A percentile compares a stretch with the other conserved stretches of the same genome.
phyloP scores from a whole-genome alignment of 1,140 invertebrate species.

The Trichonephila clavipes region DNA sequence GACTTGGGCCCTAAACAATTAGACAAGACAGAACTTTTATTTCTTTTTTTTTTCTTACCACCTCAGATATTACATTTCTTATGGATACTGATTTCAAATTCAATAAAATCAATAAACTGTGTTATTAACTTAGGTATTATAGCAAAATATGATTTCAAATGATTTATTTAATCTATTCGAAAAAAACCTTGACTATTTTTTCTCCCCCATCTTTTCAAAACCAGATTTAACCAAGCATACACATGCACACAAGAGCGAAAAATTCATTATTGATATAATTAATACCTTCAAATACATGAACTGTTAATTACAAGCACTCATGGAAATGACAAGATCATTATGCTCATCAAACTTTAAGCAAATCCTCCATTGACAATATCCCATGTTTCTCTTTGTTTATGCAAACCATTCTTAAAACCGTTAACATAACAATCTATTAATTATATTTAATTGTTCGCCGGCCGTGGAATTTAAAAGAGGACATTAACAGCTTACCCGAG shows the following conservation, averaged over 20 bases:
- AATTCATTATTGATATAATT: neutral
- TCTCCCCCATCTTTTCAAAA: too few relatives aligned
- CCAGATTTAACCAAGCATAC: too few relatives aligned
- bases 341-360: neutral
- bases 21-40: too few relatives aligned
- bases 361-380: conserved; percentile 4
- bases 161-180: too few relatives aligned
- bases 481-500: neutral
- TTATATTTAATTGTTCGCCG: neutral
- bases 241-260: neutral
- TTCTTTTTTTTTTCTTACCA: too few relatives aligned
- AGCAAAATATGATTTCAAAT: too few relatives aligned
- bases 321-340: conserved; percentile 32
- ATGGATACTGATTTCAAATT: too few relatives aligned
- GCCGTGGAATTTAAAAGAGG: neutral
- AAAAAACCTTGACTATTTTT: too few relatives aligned
- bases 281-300: neutral
- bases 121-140: too few relatives aligned
- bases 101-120: too few relatives aligned
- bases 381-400: neutral
- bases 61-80: too few relatives aligned
- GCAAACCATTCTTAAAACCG: neutral
- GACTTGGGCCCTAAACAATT: too few relatives aligned
- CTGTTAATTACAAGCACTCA: neutral
- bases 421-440: conserved; percentile 29